Conservation (phyloP, 2,888 invertebrate species). For the Ectobius pallidus region DNA sequence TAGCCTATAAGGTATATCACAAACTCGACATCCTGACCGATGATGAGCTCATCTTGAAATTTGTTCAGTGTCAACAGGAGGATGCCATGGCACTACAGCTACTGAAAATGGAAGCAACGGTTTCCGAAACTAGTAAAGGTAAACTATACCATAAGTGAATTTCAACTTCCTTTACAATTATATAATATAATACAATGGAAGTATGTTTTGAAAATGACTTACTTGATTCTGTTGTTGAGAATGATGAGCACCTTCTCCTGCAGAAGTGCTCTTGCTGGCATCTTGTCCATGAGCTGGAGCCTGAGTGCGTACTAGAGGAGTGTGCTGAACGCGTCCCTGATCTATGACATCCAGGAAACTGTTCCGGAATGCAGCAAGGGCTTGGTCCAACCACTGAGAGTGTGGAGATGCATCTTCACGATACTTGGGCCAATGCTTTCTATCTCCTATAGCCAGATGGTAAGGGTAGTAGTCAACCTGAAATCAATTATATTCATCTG, state of each 20-base stretch:
- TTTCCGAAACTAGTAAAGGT: too few relatives aligned
- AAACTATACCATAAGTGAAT: too few relatives aligned
- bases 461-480: slow-evolving; percentile 93
- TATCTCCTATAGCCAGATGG: slow-evolving; percentile 86
- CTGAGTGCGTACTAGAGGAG: slow-evolving; percentile 56
- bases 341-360: slow-evolving; percentile 78
- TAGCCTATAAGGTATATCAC: too few relatives aligned
- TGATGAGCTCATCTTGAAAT: too few relatives aligned
- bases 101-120: too few relatives aligned
- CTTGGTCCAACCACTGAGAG: slow-evolving; percentile 85
- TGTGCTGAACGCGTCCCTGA: slow-evolving; percentile 61
- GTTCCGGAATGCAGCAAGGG: slow-evolving; percentile 78
- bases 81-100: too few relatives aligned
- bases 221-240: slow-evolving; percentile 15
- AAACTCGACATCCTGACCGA: too few relatives aligned
- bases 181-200: too few relatives aligned
- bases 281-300: slow-evolving; percentile 29
- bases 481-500: not conserved
- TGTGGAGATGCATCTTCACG: slow-evolving; percentile 80
- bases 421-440: slow-evolving; percentile 89
- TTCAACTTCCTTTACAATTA: too few relatives aligned
- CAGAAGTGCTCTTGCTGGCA: not conserved
- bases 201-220: too few relatives aligned
- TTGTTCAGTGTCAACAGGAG: too few relatives aligned
- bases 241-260: not conserved